phyloP scores from a whole-genome alignment of 2,888 invertebrate species.

The Trypoxylon attenuatum region DNA sequence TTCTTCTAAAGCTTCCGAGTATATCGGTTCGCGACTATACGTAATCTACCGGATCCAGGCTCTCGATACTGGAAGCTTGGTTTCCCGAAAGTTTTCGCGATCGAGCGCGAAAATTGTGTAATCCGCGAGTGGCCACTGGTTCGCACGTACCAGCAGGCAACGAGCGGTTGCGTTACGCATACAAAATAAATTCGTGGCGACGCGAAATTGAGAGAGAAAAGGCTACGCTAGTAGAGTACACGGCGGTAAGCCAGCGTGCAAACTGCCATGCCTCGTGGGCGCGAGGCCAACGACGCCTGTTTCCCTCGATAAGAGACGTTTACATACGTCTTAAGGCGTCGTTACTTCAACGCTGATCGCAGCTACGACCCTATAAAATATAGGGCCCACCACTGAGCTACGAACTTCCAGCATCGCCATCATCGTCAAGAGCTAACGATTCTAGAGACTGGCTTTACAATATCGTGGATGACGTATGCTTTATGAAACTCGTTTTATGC shows the following conservation, averaged over 20 bases:
- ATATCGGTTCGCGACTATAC: slow-evolving; percentile 4
- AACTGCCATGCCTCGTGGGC: slow-evolving; percentile 42
- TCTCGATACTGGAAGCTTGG: slow-evolving; percentile 16
- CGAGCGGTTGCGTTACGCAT: slow-evolving; percentile 60
- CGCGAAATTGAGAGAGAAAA: slow-evolving; percentile 28
- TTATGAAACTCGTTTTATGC: background rate
- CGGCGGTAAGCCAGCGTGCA: slow-evolving; percentile 42
- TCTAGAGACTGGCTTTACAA: slow-evolving; percentile 6
- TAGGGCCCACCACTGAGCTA: slow-evolving; percentile 20
- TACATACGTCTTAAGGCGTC: slow-evolving; percentile 55
- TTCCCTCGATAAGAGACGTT: slow-evolving; percentile 54
- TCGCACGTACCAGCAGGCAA: slow-evolving; percentile 62
- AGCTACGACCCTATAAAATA: slow-evolving; percentile 33
- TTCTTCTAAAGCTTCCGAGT: too few relatives aligned
- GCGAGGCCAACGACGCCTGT: slow-evolving; percentile 46
- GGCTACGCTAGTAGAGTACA: slow-evolving; percentile 25
- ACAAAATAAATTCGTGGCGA: slow-evolving; percentile 49
- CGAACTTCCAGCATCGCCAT: slow-evolving; percentile 14
- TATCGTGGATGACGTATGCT: slow-evolving; percentile 6
- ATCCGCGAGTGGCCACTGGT: slow-evolving; percentile 60
- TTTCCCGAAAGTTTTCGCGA: slow-evolving; percentile 20
- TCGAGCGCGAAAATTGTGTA: slow-evolving; percentile 46
- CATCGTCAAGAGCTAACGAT: slow-evolving; percentile 16
- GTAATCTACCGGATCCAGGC: slow-evolving; percentile 38
- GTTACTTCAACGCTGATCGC: slow-evolving; percentile 47